These are phyloP conservation scores for Ectobius pallidus DNA, from an alignment of 2,888 invertebrate genomes.

Conservation along the genomic window DNA sequence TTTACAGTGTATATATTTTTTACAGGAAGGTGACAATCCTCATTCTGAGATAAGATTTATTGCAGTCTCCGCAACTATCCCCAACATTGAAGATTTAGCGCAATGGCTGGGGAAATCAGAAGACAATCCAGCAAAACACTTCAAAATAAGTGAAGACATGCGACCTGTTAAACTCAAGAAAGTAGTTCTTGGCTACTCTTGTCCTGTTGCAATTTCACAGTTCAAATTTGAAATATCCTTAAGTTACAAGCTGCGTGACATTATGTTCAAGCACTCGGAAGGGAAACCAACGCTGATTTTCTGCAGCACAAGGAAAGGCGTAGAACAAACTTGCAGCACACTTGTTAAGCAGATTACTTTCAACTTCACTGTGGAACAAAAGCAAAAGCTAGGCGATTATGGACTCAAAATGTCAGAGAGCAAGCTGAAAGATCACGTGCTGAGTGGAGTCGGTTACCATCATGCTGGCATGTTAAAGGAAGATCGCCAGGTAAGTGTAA, in stretches of 20 bases:
- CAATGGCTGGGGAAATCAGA: slow-evolving; percentile 66
- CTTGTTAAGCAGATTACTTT: slow-evolving; percentile 66
- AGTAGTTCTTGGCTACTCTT: slow-evolving; percentile 73
- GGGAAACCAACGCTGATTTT: slow-evolving; percentile 77
- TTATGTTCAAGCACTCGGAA: slow-evolving; percentile 72
- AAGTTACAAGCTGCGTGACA: slow-evolving; percentile 72
- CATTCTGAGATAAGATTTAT: slow-evolving; percentile 61
- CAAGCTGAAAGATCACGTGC: slow-evolving; percentile 58
- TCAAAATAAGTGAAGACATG: slow-evolving; percentile 69
- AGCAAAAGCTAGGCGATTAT: slow-evolving; percentile 56
- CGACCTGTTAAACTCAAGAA: slow-evolving; percentile 76
- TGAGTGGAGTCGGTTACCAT: slow-evolving; percentile 74
- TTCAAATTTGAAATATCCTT: slow-evolving; percentile 79
- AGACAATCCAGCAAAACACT: slow-evolving; percentile 58
- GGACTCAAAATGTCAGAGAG: slow-evolving; percentile 56
- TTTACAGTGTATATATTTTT: too few relatives aligned
- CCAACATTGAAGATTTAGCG: slow-evolving; percentile 77
- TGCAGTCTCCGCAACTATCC: slow-evolving; percentile 79
- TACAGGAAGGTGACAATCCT: too few relatives aligned
- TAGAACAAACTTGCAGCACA: slow-evolving; percentile 69
- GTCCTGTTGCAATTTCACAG: slow-evolving; percentile 60
- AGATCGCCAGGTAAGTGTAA: slow-evolving; percentile 59
- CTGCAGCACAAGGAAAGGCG: slow-evolving; percentile 78
- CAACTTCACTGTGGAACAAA: slow-evolving; percentile 60
- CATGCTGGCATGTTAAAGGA: slow-evolving; percentile 75